Evolutionary conservation across 2,888 invertebrate species (phyloP), one percentile per base, ranked within the genome.

Genomic region (Idaea aversata): DNA sequence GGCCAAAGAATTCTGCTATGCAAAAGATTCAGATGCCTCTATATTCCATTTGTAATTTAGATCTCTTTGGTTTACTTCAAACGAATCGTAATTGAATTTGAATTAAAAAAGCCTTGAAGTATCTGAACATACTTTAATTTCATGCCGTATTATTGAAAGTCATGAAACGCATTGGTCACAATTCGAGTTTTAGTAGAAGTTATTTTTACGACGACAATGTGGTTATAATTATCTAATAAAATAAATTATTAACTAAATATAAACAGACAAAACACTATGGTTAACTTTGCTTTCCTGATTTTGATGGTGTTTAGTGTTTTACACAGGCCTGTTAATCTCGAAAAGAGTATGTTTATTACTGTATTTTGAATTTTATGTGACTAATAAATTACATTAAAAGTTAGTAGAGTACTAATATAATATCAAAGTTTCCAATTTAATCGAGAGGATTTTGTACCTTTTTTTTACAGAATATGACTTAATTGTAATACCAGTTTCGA

Each of bases 401-500:
- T 36, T 1, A 10, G 10, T 36, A 36, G 10, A 36, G 10, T 36
- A 36, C 5, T 36, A 36, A 4, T 7, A 36, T 5, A 36, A 36
- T 0, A 36, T 7, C 5, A 36, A 36, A 36, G 10, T 10, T 10
- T 36, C 5, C 36, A 7, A 36, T 36, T 36, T 36, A 36, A 36
- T 25, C 25, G 25, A 25, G 0, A 36, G 5, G 1, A 36, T 36
- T 36, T 7, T 36, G 5, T 7, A 7, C 36, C 10, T 36, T 36
- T 10, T 7, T 7, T 16, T 87, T 84, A 36, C 79, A 89, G 89
- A 80, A 70, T 86, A 77, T 67, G 85, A 89, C 63, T 70, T 90
- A n/a, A 73, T 89, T 36, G 72, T 89, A n/a, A 86, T 90, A 76
- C 87, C 90, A 65, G 74, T 86, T 69, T 76, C 73, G 57, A 70